Evolutionary conservation across 2,888 invertebrate species (phyloP), one percentile per base, ranked within the genome.

Genomic region (Choristoneura rosaceana): DNA sequence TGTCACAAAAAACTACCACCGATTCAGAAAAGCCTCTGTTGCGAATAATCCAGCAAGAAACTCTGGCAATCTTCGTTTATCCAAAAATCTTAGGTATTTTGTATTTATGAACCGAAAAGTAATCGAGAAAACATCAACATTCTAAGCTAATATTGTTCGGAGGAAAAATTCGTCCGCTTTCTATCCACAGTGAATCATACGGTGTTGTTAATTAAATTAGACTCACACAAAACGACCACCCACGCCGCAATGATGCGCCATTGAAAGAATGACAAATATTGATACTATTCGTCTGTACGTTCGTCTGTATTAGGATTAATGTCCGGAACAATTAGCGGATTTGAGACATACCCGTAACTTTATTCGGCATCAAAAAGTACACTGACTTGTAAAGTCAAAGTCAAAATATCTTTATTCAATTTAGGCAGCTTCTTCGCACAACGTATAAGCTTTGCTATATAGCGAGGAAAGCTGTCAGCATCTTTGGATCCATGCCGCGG

Each of bases 201-300:
- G 71, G 64, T 71, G 82, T 85, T 81, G 90, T 87, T 92, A 91
- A 92, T 91, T 87, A 81, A 90, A 91, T 91, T 89, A 90, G 85
- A 79, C 83, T 84, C 78, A 85, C 83, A 83, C 78, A 83, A 85
- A 82, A 75, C 75, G 86, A 76, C 90, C 90, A 87, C 92, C 90
- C 90, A 90, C 90, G 76, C 81, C 8, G 77, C 77, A 73, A 81
- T 87, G 82, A 87, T 84, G 78, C 78, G 76, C 86, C 82, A 90
- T 91, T 92, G 90, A 84, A 79, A 78, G 79, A 82, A 87, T 82
- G 90, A 91, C 91, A 91, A 91, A 92, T 90, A 91, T 92, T 91
- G 89, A 87, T 85, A 87, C 86, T 84, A 86, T 86, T 85, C 82
- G 84, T 78, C 77, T 86, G 84, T 85, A 83, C 74, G 43, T 64